Evolutionary conservation across 2,113 vertebrate genomes (phyloP), one percentile per base, ranked within the genome.

Genomic region (Nycticorax nycticorax): DNA sequence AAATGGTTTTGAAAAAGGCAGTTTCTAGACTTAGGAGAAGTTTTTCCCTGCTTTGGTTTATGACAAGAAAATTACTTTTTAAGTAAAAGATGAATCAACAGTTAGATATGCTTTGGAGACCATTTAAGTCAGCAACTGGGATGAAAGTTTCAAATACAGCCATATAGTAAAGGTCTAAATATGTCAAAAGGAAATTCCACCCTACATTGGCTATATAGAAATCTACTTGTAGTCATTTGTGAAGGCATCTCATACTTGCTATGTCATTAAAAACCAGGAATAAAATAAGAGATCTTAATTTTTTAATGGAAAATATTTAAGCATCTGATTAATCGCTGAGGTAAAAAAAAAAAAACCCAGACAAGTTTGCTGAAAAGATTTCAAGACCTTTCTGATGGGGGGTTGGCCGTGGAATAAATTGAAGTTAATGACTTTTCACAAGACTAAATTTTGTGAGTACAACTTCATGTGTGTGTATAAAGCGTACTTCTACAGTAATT

Each of bases 331-430:
- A 23, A 14, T 26, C 3, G 5, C 23, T 22, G 24, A 56, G 13
- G 16, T 43, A 43, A 43, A 43, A 9, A n/a, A 21, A 22, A 53
- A 59, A 81, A 32, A 3, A 3, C 1, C 2, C 10, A 60, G 43
- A 39, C 4, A 78, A 60, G 7, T 63, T 72, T 73, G 3, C 21
- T 50, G 5, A 56, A 71, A 89, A 75, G 8, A 64, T 68, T 75
- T 82, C 37, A 48, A 59, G 6, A 21, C 7, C 9, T 41, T 69
- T 18, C 3, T 0, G 0, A 32, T 20, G 19, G 6, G 16, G 6
- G 4, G 8, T 9, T 3, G 12, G 28, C 6, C 16, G 20, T 32
- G 11, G 10, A 72, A 72, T 30, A 79, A 85, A 75, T 62, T 78
- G 55, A 68, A 64, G 7, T 52, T 56, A 47, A n/a, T 53, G 30